These are phyloP conservation scores for Cyanoderma ruficeps DNA, from an alignment of 2,113 vertebrate species.

Conservation along the genomic window DNA sequence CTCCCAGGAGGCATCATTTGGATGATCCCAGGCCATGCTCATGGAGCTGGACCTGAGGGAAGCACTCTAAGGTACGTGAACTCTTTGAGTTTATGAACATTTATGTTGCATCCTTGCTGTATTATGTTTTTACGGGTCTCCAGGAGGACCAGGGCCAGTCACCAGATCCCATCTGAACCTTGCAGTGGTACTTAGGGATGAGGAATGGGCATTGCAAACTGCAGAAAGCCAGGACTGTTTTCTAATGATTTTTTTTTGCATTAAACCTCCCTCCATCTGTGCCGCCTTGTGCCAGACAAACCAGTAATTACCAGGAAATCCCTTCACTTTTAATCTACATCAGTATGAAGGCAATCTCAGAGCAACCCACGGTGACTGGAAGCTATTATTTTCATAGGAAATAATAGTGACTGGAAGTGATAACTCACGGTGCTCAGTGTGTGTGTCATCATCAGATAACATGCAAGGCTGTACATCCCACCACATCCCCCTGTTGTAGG, in stretches of 20 bases:
- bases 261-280: slow-evolving; percentile 21
- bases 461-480: slow-evolving; percentile 29
- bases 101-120: neutral
- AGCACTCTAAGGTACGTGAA: neutral
- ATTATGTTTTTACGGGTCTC: neutral
- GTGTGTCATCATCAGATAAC: slow-evolving; percentile 66
- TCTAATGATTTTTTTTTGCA: neutral
- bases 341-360: slow-evolving; percentile 60
- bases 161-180: neutral
- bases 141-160: neutral
- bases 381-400: slow-evolving; percentile 72
- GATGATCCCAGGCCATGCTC: neutral
- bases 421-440: slow-evolving; percentile 53
- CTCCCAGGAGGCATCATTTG: neutral
- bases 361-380: slow-evolving; percentile 74
- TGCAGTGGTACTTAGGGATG: neutral
- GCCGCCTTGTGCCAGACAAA: slow-evolving; percentile 44
- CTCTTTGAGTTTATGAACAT: neutral
- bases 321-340: slow-evolving; percentile 62
- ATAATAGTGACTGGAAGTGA: slow-evolving; percentile 68
- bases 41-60: neutral
- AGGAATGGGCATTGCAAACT: neutral
- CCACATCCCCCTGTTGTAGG: slow-evolving; percentile 9
- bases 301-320: slow-evolving; percentile 63
- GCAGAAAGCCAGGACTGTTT: neutral